Evolutionary conservation across 2,888 invertebrate genomes (phyloP), one percentile per base, ranked within the genome.

Genomic region (Schizaphis graminum): DNA sequence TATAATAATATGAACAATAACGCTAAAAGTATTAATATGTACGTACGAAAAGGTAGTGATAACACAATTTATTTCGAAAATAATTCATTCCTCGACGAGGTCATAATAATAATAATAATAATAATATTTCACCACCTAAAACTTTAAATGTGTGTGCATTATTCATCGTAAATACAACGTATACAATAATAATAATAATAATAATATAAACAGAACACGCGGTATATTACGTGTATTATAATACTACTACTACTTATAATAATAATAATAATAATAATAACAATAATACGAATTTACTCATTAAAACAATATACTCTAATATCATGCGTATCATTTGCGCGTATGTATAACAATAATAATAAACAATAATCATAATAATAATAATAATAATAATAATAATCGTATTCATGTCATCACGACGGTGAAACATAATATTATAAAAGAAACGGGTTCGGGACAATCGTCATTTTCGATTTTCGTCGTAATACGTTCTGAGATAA

Each of bases 201-300:
- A 84, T 84, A 53, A 53, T 77, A 77, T 35, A 77, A 77, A 77
- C 21, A 77, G 77, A 35, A 77, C 77, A 77, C 8, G 35, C 77
- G 2, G 26, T 4, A 35, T 35, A 35, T 35, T 35, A 77, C 77
- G 77, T 77, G 77, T 77, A 77, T 35, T 8, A 21, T 77, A 7
- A n/a, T 24, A 21, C 21, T 21, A 35, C 21, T 77, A 47, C 28
- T 86, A 47, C 13, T 84, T 16, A 35, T 35, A 84, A 84, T 84
- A 35, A 35, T 35, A 84, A 84, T 84, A 35, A 35, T 35, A 84
- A 84, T 44, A 28, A 86, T 86, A 28, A 86, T 44, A 44, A 86
- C 47, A 86, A 85, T 85, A 41, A 85, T 85, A 85, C 93, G 57
- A 95, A 67, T 92, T 94, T 94, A 94, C 94, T 92, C 44, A 85